These are phyloP conservation scores for Vidua chalybeata DNA, from an alignment of 2,113 vertebrate genomes.

Conservation along the genomic window DNA sequence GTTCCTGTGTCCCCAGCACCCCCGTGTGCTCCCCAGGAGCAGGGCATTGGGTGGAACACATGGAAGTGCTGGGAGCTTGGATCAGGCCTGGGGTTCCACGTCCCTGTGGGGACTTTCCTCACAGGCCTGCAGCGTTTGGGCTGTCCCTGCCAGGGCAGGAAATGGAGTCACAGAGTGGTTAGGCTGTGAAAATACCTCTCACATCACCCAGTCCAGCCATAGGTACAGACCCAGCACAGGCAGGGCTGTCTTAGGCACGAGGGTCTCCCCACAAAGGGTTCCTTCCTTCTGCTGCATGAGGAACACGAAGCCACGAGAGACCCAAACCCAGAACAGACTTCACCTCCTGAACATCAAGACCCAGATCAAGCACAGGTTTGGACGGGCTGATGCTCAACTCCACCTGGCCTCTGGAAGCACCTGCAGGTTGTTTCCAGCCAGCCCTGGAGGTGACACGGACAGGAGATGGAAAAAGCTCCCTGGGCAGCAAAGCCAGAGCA, in stretches of 20 bases:
- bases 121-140: background rate
- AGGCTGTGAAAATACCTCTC: background rate
- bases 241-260: accelerated
- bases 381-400: background rate
- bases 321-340: background rate
- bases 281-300: background rate
- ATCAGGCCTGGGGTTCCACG: accelerated
- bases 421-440: background rate
- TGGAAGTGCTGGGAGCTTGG: accelerated
- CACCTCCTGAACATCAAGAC: background rate
- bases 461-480: background rate
- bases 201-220: background rate
- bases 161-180: background rate
- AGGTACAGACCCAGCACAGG: background rate
- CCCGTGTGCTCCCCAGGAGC: background rate
- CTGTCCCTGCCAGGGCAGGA: background rate
- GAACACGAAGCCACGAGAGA: background rate
- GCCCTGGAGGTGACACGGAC: background rate
- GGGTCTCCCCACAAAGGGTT: background rate
- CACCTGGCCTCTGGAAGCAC: background rate
- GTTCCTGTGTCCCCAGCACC: background rate
- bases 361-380: background rate
- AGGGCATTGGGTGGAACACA: accelerated
- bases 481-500: accelerated
- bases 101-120: background rate